A percentile compares a stretch with the other conserved stretches of the same genome.
Evolutionary conservation across 2,797 vertebrate genomes (phyloP).

Genomic region (Scomberomorus guttatus): DNA sequence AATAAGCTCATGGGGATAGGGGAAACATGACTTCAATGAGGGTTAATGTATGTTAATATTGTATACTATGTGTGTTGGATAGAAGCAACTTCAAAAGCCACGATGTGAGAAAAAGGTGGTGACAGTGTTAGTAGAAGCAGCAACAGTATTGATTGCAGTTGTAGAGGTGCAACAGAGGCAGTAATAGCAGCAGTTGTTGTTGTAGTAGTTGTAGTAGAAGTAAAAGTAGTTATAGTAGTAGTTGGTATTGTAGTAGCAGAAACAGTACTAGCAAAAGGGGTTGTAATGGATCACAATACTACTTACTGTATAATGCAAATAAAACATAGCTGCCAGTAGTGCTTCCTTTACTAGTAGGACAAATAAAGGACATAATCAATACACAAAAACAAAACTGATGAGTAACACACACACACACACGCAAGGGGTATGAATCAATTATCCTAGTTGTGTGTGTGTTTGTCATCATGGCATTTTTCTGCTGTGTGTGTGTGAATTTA

Average conservation of each 20-base stretch:
- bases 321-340: not conserved
- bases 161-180: not conserved
- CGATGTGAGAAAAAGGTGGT: not conserved
- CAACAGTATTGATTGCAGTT: not conserved
- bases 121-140: not conserved
- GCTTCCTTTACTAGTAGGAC: not conserved
- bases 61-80: not conserved
- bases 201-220: not conserved
- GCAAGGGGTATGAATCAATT: conserved; percentile 12
- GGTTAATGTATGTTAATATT: not conserved
- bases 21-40: no score
- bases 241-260: not conserved
- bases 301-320: not conserved
- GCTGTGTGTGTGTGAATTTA: conserved; percentile 21
- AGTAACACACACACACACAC: not conserved
- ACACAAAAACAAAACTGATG: conserved; percentile 3
- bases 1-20: no score
- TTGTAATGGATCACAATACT: not conserved
- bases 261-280: not conserved
- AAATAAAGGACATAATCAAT: not conserved
- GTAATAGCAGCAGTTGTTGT: not conserved
- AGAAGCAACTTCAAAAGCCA: not conserved
- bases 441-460: not conserved
- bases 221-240: not conserved
- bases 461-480: conserved; percentile 11